phyloP scores from a whole-genome alignment of 2,113 vertebrate species.

The Cinclus mexicanus region DNA sequence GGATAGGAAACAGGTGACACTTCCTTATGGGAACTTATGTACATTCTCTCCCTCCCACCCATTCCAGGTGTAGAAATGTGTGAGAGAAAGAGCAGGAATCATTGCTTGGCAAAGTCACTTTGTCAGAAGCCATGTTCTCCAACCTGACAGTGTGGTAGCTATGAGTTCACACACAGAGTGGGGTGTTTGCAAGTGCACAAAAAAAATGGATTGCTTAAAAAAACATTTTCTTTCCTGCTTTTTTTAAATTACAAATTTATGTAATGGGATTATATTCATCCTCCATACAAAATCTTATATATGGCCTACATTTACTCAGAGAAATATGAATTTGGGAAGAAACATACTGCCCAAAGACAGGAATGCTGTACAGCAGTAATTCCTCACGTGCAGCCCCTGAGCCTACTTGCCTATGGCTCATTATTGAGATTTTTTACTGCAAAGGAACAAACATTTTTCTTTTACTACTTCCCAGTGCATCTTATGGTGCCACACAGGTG shows the following conservation, averaged over 20 bases:
- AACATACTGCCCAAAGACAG: not conserved
- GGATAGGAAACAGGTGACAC: not conserved
- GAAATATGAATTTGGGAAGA: not conserved
- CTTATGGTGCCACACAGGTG: not conserved
- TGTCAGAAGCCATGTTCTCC: not conserved
- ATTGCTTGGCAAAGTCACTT: not conserved
- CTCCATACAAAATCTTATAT: not conserved
- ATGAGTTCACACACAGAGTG: not conserved
- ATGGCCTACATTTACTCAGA: not conserved
- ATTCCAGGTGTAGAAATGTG: not conserved
- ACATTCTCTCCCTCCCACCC: not conserved
- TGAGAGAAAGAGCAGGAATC: not conserved
- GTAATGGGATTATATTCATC: not conserved
- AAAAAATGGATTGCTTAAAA: not conserved
- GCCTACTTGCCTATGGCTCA: not conserved
- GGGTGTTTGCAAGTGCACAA: not conserved
- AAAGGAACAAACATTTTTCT: not conserved
- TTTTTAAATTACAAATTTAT: not conserved
- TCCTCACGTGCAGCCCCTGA: not conserved
- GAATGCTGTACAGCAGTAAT: accelerated
- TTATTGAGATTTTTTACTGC: not conserved
- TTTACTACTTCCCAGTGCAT: not conserved
- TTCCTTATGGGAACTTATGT: not conserved
- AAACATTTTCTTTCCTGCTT: not conserved
- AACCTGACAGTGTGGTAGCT: not conserved